A percentile compares a stretch with the other conserved stretches of the same genome.
These are phyloP conservation scores for Ptiloglossa arizonensis DNA, from an alignment of 1,140 invertebrate species.

Conservation along the genomic window DNA sequence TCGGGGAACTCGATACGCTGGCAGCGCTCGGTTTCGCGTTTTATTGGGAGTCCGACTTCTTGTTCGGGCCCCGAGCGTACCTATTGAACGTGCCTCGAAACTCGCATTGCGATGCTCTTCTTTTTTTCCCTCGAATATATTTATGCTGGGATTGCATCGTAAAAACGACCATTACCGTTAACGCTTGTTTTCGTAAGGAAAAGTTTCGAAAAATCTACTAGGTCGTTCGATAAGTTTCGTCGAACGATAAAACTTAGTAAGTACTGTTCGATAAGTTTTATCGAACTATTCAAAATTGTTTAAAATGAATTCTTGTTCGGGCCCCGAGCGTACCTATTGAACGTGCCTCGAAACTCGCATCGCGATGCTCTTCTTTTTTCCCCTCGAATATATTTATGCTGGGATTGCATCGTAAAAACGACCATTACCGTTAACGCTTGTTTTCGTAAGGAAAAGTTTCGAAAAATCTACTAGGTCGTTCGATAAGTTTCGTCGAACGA, in stretches of 20 bases:
- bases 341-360: conserved; percentile 16
- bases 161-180: not conserved
- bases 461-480: too few species aligned
- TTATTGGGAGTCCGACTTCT: conserved; percentile 48
- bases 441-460: too few species aligned
- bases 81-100: conserved; percentile 37
- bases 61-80: conserved; percentile 22
- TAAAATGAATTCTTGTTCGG: conserved; percentile 48
- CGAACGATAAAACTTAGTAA: too few species aligned
- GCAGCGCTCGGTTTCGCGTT: conserved; percentile 60
- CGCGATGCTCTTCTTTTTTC: not conserved
- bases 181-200: not conserved
- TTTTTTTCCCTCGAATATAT: not conserved
- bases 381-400: conserved; percentile 1
- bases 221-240: too few species aligned
- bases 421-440: not conserved
- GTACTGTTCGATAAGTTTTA: too few species aligned
- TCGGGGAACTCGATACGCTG: conserved; percentile 57
- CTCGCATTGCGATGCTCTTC: not conserved
- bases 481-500: too few species aligned
- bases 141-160: not conserved
- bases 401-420: not conserved
- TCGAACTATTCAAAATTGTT: too few species aligned
- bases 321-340: conserved; percentile 25
- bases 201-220: too few species aligned